Evolutionary conservation across 1,140 invertebrate genomes (phyloP), one percentile per base, ranked within the genome.

Genomic region (Drosophila subpulchrella): DNA sequence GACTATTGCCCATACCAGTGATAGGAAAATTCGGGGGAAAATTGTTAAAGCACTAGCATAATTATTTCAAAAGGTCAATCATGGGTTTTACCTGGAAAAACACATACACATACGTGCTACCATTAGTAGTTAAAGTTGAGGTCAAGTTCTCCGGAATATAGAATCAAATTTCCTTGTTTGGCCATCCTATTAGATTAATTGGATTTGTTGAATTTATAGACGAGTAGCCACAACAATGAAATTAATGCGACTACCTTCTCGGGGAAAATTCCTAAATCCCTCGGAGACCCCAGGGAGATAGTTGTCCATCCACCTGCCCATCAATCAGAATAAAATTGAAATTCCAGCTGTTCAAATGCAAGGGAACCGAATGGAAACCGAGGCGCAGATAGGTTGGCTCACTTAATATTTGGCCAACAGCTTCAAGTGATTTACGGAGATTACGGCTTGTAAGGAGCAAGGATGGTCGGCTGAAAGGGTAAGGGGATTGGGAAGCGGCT

Each of bases 311-410:
- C 12, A 34, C 4, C 67, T 56, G 53, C 3, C 68, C 68, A 72
- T 72, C 68, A 72, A 72, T 72, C 68, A 72, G 68, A 72, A 71
- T 72, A 72, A 71, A 72, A 71, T 72, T 71, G 51, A 72, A 72
- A 72, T 72, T 72, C 68, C 66, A 30, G 30, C 53, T 58, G 68
- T 32, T 48, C 44, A 50, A 54, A 71, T 70, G 39, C 44, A 20
- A 44, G 32, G 55, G 56, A 53, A 32, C 27, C 62, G 34, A 67
- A 41, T 66, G 63, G 38, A 51, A 66, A 67, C 46, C 10, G 46
- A n/a, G 24, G 36, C 20, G 30, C 30, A 44, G 61, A 66, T 53
- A 41, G 67, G 51, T 34, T 41, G 53, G 42, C 65, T 57, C 65
- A 71, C 67, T 71, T 71, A 71, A 71, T 71, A 71, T 71, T 71